Conservation (phyloP, 2,113 vertebrate species). For the Balaenoptera acutorostrata region DNA sequence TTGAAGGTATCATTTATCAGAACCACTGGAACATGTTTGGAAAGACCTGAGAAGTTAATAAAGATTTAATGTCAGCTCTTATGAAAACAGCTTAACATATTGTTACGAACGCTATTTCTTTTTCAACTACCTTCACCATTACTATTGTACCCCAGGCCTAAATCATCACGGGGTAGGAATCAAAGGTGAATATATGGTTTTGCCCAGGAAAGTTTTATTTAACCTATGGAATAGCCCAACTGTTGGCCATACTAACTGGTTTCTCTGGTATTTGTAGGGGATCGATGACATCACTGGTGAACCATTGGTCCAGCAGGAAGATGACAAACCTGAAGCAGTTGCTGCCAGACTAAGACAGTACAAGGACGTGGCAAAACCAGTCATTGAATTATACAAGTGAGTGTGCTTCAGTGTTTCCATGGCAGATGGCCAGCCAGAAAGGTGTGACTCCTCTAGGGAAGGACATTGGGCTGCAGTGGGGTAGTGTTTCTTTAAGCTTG, state of each 20-base stretch:
- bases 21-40: background rate
- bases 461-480: background rate
- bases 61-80: background rate
- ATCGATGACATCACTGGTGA: conserved; percentile 92
- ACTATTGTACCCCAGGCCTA: background rate
- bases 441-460: background rate
- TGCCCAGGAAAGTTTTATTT: background rate
- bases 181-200: background rate
- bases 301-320: conserved; percentile 90
- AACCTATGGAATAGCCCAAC: background rate
- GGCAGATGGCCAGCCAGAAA: fast-evolving
- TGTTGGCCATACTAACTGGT: background rate
- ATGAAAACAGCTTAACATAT: background rate
- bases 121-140: background rate
- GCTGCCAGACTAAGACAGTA: conserved; percentile 91
- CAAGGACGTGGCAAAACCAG: conserved; percentile 95
- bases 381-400: conserved; percentile 95
- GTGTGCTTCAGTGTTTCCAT: conserved; percentile 44
- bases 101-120: background rate
- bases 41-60: background rate
- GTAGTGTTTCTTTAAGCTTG: background rate
- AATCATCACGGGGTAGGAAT: background rate
- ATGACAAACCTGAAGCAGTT: conserved; percentile 91
- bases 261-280: conserved; percentile 81
- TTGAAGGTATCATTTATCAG: background rate